phyloP scores from a whole-genome alignment of 2,797 vertebrate genomes.

The Alauda arvensis region DNA sequence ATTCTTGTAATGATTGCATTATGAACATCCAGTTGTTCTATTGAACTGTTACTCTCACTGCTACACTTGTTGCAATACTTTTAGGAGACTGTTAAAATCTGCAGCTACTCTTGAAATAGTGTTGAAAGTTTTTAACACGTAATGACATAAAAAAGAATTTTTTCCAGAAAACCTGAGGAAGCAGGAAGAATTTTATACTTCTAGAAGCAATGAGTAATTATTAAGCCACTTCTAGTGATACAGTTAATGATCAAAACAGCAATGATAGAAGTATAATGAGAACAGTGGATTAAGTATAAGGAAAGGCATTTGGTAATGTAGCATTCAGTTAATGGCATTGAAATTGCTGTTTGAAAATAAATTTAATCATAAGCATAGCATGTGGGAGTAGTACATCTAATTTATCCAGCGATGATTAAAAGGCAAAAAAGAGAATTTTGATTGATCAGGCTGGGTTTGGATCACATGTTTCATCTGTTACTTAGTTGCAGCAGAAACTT shows the following conservation, averaged over 20 bases:
- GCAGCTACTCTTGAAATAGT: not conserved
- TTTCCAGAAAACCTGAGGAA: not conserved
- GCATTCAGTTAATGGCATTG: not conserved
- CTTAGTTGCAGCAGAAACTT: not conserved
- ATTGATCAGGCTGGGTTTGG: not conserved
- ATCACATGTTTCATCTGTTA: not conserved
- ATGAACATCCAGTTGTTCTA: not conserved
- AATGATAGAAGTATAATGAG: slow-evolving; percentile 19
- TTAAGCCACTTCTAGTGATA: slow-evolving; percentile 50
- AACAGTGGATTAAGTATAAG: slow-evolving; percentile 25
- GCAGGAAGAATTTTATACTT: not conserved
- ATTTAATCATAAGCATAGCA: not conserved
- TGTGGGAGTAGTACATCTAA: not conserved
- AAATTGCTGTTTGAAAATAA: slow-evolving; percentile 17
- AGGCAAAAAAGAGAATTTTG: not conserved
- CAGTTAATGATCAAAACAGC: slow-evolving; percentile 50
- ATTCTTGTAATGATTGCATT: not conserved
- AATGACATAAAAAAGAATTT: not conserved
- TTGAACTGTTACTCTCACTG: not conserved
- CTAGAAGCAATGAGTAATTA: slow-evolving; percentile 33
- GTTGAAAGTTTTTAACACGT: not conserved
- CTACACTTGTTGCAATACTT: not conserved
- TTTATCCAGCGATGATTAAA: not conserved
- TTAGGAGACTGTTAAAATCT: not conserved
- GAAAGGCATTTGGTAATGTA: not conserved